A percentile compares a stretch with the other conserved stretches of the same genome.
phyloP scores from a whole-genome alignment of 2,113 vertebrate genomes.

The Corythornis cristatus region DNA sequence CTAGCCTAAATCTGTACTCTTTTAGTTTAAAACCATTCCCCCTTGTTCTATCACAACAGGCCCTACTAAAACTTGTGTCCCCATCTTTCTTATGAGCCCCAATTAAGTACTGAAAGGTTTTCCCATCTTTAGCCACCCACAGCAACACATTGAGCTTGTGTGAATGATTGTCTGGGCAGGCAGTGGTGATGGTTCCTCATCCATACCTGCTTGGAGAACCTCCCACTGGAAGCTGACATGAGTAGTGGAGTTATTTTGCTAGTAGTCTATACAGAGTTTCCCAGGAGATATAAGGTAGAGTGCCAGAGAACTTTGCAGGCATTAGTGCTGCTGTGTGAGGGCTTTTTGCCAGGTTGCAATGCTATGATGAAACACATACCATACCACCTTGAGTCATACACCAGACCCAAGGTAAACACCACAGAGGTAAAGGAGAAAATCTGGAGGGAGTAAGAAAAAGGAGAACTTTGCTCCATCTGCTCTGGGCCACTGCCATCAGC shows the following conservation, averaged over 20 bases:
- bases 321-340: neutral
- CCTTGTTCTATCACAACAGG: neutral
- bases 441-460: neutral
- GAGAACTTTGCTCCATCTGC: neutral
- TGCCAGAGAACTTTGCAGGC: neutral
- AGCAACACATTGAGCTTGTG: neutral
- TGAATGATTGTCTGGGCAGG: neutral
- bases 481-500: neutral
- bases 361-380: rapidly evolving
- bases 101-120: neutral
- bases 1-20: neutral
- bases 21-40: neutral
- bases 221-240: neutral
- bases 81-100: neutral
- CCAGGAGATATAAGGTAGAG: neutral
- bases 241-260: neutral
- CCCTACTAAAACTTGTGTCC: neutral
- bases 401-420: neutral
- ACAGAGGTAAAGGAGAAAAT: neutral
- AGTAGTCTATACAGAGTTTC: neutral
- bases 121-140: neutral
- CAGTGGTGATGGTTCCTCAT: neutral
- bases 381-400: neutral
- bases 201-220: neutral
- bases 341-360: neutral